Evolutionary conservation across 1,140 invertebrate species (phyloP), one percentile per base, ranked within the genome.

Genomic region (Limonius californicus): DNA sequence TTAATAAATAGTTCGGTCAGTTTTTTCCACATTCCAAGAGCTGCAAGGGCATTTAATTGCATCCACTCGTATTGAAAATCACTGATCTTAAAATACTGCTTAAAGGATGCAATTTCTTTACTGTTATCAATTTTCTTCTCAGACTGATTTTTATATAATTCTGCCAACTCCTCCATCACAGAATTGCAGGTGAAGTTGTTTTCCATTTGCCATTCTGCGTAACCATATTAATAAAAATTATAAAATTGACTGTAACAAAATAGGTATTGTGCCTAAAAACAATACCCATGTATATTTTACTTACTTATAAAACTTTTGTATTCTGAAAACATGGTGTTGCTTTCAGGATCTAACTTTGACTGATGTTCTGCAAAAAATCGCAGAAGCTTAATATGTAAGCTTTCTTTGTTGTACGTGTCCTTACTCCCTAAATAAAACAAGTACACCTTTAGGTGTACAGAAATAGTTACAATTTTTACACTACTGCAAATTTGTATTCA

Each of bases 51-150:
- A 65, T 73, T 74, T 55, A 73, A 54, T 47, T 67, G 9, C n/a
- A 67, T 67, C 73, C 73, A 74, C 32, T 74, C 72, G 63, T 64
- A 71, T 15, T 69, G 65, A 50, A 68, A 65, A 58, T 68, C 66
- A 54, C 68, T 69, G 54, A 74, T 63, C 66, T 69, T 73, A 35
- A 72, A 67, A 14, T 19, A 57, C 39, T 69, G 68, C 35, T 69
- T 67, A 47, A 70, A 73, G n/a, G 66, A 58, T 16, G 20, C 53
- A 8, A 69, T 54, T 32, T 59, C 32, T 15, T 70, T 64, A n/a
- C 50, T 18, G 14, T 20, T 23, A 19, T 35, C 56, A 18, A 1
- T 64, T 14, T 67, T 65, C 47, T 45, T 68, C 20, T 61, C 30
- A 39, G 58, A 64, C 23, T 74, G 42, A n/a, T 39, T 53, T 53